Evolutionary conservation across 2,888 invertebrate genomes (phyloP).

Genomic region (Epirrhoe tristata): DNA sequence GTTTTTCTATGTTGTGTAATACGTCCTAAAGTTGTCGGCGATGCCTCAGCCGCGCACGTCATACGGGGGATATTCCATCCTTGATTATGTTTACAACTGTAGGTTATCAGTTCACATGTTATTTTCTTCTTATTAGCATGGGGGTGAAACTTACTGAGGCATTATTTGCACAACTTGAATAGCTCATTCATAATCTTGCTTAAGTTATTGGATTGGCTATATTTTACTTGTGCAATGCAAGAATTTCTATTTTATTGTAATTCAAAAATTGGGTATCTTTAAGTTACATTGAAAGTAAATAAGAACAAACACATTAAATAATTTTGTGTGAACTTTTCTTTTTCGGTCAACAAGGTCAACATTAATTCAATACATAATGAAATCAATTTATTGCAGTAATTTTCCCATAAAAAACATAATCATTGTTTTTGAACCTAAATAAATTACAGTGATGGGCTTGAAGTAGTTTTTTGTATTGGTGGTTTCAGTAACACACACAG

Average conservation of each 20-base stretch:
- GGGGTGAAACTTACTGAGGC: conserved; percentile 33
- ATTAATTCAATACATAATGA: no score
- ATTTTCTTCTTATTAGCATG: conserved; percentile 46
- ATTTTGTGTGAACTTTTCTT: no score
- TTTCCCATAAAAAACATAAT: no score
- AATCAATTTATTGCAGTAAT: no score
- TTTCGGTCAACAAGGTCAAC: no score
- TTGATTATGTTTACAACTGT: conserved; percentile 40
- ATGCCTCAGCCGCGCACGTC: conserved; percentile 32
- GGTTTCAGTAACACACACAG: no score
- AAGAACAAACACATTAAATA: no score
- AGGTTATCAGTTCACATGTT: conserved; percentile 45
- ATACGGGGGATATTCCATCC: conserved; percentile 33
- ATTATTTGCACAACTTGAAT: conserved; percentile 35
- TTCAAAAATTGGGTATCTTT: no score
- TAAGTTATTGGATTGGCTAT: background rate
- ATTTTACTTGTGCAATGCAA: background rate
- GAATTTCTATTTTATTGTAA: background rate
- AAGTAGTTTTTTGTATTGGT: no score
- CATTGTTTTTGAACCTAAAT: no score
- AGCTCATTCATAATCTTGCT: background rate
- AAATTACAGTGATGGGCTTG: no score
- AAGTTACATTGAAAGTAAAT: no score
- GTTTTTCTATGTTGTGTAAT: conserved; percentile 73
- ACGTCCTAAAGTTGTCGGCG: conserved; percentile 41